These are phyloP conservation scores for Heliconius sara DNA, from an alignment of 2,888 invertebrate species.

Conservation along the genomic window DNA sequence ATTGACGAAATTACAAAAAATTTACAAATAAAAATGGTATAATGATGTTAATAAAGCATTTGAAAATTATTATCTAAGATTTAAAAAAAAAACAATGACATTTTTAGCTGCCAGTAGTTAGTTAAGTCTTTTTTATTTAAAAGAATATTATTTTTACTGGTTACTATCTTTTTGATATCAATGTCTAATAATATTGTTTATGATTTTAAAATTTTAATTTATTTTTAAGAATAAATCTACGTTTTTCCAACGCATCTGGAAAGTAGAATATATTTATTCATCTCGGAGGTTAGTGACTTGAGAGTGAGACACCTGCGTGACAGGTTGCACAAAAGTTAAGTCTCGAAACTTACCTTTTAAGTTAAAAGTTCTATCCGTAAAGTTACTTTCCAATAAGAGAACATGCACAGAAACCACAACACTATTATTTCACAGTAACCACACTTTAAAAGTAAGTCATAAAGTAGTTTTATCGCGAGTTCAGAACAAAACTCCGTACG, in stretches of 20 bases:
- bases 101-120: conserved; percentile 6
- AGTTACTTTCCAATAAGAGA: conserved; percentile 50
- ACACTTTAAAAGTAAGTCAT: conserved; percentile 61
- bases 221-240: conserved; percentile 6
- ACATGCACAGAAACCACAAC: conserved; percentile 60
- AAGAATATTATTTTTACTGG: not conserved
- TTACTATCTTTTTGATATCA: not conserved
- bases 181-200: not conserved
- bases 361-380: conserved; percentile 57
- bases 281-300: conserved; percentile 76
- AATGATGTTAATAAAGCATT: conserved; percentile 1
- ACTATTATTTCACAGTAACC: conserved; percentile 59
- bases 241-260: conserved; percentile 6
- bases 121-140: not conserved
- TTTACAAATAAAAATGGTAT: conserved; percentile 11
- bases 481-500: conserved; percentile 56
- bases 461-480: conserved; percentile 76
- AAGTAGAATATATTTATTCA: conserved; percentile 57
- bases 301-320: conserved; percentile 82
- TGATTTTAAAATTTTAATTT: not conserved
- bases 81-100: conserved; percentile 6
- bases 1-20: conserved; percentile 35
- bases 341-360: conserved; percentile 66
- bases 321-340: conserved; percentile 75
- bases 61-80: not conserved